phyloP scores from a whole-genome alignment of 2,888 invertebrate species.

The Lapara coniferarum region DNA sequence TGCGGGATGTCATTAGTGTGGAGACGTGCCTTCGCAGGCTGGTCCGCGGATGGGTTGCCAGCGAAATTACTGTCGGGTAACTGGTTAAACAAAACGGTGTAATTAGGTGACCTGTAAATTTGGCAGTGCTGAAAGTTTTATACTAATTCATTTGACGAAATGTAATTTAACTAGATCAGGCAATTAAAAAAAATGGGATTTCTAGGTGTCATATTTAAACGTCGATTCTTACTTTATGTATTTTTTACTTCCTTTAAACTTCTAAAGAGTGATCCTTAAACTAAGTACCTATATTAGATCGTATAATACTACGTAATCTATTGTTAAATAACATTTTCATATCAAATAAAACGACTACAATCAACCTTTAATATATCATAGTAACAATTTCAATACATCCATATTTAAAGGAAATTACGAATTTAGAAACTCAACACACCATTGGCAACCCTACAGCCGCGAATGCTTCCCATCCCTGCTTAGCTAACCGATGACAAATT shows the following conservation, averaged over 20 bases:
- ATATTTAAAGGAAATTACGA: conserved; percentile 4
- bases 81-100: conserved; percentile 9
- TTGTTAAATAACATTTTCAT: too few species aligned
- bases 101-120: conserved; percentile 14
- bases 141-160: not conserved
- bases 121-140: conserved; percentile 8
- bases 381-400: too few species aligned
- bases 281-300: too few species aligned
- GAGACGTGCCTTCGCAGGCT: conserved; percentile 65
- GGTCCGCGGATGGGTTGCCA: conserved; percentile 45
- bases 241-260: too few species aligned
- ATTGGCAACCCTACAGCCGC: conserved; percentile 27
- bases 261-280: too few species aligned
- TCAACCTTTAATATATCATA: too few species aligned
- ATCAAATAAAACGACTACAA: too few species aligned
- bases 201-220: too few species aligned
- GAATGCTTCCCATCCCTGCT: conserved; percentile 51
- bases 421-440: not conserved
- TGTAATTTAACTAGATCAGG: not conserved
- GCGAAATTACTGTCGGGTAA: conserved; percentile 15
- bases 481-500: conserved; percentile 83
- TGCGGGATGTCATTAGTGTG: conserved; percentile 78
- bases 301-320: too few species aligned
- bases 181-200: not conserved
- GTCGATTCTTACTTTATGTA: too few species aligned